Evolutionary conservation across 2,888 invertebrate genomes (phyloP).

Genomic region (Hymenopus coronatus): DNA sequence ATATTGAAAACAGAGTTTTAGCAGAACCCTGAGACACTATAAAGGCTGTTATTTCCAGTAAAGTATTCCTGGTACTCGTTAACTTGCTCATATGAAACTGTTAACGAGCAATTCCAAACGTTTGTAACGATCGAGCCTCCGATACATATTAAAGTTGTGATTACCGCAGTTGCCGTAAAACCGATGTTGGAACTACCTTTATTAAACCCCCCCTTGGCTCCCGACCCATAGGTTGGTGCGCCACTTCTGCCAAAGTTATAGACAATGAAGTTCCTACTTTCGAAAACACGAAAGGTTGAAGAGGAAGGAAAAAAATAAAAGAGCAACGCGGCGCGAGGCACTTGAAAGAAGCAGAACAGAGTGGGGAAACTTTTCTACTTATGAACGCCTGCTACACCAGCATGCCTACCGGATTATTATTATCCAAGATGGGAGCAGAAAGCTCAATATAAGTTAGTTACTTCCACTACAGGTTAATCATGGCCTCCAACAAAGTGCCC

Average conservation of each 20-base stretch:
- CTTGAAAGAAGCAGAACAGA: not conserved
- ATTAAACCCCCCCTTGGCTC: not conserved
- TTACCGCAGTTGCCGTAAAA: not conserved
- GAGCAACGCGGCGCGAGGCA: not conserved
- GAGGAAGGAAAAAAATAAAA: not conserved
- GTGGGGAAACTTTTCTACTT: constrained; percentile 2
- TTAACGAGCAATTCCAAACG: not conserved
- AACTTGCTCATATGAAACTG: not conserved
- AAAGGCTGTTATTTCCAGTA: not conserved
- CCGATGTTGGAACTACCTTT: not conserved
- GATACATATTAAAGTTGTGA: not conserved
- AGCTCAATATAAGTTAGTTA: not conserved
- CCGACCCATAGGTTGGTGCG: not conserved
- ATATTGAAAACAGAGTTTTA: too few species aligned
- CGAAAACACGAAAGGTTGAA: not conserved
- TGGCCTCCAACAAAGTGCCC: not conserved
- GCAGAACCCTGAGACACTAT: not conserved
- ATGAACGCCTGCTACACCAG: not conserved
- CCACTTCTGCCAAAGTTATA: not conserved
- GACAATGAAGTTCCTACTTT: not conserved
- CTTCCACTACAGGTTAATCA: not conserved
- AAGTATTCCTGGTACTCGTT: not conserved
- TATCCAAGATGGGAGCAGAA: not conserved
- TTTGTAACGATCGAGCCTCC: not conserved
- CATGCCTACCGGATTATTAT: not conserved